Percentiles rank a stretch among this genome's conserved stretches.
Evolutionary conservation across 1,140 invertebrate species (phyloP).

Genomic region (Phenacoccus solenopsis): DNA sequence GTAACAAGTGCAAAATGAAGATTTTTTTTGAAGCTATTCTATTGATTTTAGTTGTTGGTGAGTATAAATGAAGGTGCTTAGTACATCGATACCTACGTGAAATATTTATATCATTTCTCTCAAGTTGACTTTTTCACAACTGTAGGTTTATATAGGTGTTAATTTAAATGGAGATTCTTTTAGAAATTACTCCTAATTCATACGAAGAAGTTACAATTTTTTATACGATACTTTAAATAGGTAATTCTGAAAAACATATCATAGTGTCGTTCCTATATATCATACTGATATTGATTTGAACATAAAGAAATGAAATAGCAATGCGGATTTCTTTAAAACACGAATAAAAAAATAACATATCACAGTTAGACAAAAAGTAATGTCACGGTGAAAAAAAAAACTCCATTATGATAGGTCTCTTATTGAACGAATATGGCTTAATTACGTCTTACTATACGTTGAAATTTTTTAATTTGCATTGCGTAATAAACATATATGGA

Average conservation of each 20-base stretch:
- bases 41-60: not conserved
- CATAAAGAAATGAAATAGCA: not conserved
- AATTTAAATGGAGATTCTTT: too few relatives aligned
- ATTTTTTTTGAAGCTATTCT: not conserved
- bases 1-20: too few relatives aligned
- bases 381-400: not conserved
- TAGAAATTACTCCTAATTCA: too few relatives aligned
- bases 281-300: too few relatives aligned
- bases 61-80: not conserved
- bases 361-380: not conserved
- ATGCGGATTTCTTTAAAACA: not conserved
- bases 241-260: too few relatives aligned
- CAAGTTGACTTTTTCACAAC: too few relatives aligned
- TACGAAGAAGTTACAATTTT: too few relatives aligned
- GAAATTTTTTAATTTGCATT: not conserved
- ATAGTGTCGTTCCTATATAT: too few relatives aligned
- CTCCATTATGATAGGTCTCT: not conserved
- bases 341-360: not conserved
- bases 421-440: not conserved
- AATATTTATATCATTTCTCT: too few relatives aligned
- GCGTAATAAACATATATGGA: not conserved
- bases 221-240: too few relatives aligned
- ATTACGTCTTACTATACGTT: not conserved
- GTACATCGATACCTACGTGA: too few relatives aligned
- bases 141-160: too few relatives aligned